Conservation (phyloP, 2,888 invertebrate species). For the Dicyrtoma fusca region DNA sequence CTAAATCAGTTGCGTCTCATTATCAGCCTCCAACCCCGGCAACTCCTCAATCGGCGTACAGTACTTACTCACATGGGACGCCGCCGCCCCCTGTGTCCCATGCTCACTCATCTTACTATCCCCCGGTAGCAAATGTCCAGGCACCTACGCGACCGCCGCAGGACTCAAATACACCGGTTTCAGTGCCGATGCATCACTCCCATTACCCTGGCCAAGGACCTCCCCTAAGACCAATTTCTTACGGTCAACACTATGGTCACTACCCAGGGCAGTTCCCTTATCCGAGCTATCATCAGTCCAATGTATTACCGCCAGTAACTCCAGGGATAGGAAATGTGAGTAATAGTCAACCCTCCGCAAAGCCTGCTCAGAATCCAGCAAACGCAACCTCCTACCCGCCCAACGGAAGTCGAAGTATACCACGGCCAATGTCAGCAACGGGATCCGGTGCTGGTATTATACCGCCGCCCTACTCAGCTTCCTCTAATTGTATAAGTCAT, state of each 20-base stretch:
- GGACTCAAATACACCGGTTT: conserved; percentile 10
- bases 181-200: conserved; percentile 14
- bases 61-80: conserved; percentile 23
- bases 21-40: conserved; percentile 6
- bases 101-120: conserved; percentile 49
- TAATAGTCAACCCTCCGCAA: conserved; percentile 8
- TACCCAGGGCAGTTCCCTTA: conserved; percentile 9
- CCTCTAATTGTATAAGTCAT: conserved; percentile 2
- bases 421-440: not conserved
- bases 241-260: conserved; percentile 26
- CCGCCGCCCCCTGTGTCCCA: conserved; percentile 59
- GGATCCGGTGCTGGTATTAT: conserved; percentile 12
- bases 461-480: not conserved
- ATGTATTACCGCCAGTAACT: conserved; percentile 17
- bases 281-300: conserved; percentile 25
- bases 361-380: not conserved
- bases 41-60: conserved; percentile 21
- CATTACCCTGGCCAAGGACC: conserved; percentile 15
- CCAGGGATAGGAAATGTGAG: not conserved
- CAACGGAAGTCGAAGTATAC: conserved; percentile 5
- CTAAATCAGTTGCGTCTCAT: conserved; percentile 21
- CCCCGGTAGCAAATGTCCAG: conserved; percentile 41
- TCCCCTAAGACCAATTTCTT: not conserved
- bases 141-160: conserved; percentile 26
- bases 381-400: not conserved